Percentiles rank a stretch among this genome's conserved stretches.
phyloP scores from a whole-genome alignment of 2,113 vertebrate species.

The Quiscalus mexicanus region DNA sequence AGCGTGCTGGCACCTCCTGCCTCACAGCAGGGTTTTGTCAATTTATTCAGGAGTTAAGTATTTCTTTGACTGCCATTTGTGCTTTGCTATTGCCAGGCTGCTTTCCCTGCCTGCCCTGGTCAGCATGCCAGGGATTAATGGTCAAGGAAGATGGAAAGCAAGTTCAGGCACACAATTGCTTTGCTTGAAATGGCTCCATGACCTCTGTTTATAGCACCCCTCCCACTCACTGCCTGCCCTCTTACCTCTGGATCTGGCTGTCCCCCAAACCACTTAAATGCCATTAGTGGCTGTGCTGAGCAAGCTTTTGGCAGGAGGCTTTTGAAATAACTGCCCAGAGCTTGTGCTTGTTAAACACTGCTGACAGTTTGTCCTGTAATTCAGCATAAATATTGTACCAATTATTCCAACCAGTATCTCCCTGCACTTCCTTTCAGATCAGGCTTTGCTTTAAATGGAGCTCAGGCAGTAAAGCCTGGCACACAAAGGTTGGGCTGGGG shows the following conservation, averaged over 20 bases:
- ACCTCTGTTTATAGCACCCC: slow-evolving; percentile 13
- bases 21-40: not conserved
- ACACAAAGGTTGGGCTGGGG: not conserved
- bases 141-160: not conserved
- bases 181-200: not conserved
- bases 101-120: not conserved
- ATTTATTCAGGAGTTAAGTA: not conserved
- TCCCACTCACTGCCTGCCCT: slow-evolving; percentile 27
- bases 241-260: slow-evolving; percentile 22
- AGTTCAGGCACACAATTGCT: slow-evolving; percentile 10
- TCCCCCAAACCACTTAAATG: slow-evolving; percentile 9
- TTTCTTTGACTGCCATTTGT: not conserved
- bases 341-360: slow-evolving; percentile 10
- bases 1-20: not conserved
- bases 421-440: not conserved
- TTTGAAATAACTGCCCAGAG: slow-evolving; percentile 19
- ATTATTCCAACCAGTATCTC: not conserved
- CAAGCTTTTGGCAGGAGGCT: slow-evolving; percentile 26
- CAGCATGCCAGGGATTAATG: slow-evolving; percentile 16
- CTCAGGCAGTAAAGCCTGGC: not conserved
- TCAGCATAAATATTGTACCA: not conserved
- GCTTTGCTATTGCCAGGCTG: not conserved
- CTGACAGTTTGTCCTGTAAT: not conserved
- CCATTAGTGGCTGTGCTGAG: slow-evolving; percentile 48
- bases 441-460: not conserved